These are phyloP conservation scores for Struthio camelus DNA, from an alignment of 2,113 vertebrate genomes.

Conservation along the genomic window DNA sequence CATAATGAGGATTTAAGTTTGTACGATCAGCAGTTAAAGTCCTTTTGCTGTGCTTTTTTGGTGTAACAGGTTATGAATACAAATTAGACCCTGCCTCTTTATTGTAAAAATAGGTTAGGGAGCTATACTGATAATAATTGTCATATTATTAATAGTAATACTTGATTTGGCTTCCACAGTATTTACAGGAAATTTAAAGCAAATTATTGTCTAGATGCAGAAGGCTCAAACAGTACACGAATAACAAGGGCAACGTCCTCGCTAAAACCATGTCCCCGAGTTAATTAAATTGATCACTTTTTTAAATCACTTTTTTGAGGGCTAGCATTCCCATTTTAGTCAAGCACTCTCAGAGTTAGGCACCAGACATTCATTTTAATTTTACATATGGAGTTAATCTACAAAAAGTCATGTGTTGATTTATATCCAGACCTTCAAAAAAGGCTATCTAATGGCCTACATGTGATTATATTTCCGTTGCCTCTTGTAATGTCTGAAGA, in stretches of 20 bases:
- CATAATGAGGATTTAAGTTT: neutral
- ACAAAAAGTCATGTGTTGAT: constrained; percentile 46
- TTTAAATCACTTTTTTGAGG: neutral
- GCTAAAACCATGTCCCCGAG: neutral
- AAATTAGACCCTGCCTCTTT: neutral
- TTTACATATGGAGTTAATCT: constrained; percentile 65
- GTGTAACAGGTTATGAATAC: neutral
- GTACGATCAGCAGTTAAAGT: neutral
- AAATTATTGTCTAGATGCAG: constrained; percentile 7
- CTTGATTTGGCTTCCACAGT: neutral
- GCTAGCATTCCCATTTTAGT: neutral
- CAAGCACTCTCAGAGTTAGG: neutral
- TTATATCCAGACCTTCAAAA: constrained; percentile 64
- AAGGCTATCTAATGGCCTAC: constrained; percentile 68
- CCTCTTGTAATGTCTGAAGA: constrained; percentile 48
- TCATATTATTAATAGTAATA: neutral
- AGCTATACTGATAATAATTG: constrained; percentile 8
- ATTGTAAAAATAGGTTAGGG: neutral
- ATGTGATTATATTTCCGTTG: constrained; percentile 65
- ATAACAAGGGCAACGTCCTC: neutral
- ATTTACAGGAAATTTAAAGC: constrained; percentile 17
- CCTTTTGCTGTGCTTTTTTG: neutral
- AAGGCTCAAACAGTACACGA: constrained; percentile 2
- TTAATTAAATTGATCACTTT: constrained; percentile 56
- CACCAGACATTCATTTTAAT: constrained; percentile 46